Conservation (phyloP, 2,113 vertebrate species). For the Sylvicapra grimmia region DNA sequence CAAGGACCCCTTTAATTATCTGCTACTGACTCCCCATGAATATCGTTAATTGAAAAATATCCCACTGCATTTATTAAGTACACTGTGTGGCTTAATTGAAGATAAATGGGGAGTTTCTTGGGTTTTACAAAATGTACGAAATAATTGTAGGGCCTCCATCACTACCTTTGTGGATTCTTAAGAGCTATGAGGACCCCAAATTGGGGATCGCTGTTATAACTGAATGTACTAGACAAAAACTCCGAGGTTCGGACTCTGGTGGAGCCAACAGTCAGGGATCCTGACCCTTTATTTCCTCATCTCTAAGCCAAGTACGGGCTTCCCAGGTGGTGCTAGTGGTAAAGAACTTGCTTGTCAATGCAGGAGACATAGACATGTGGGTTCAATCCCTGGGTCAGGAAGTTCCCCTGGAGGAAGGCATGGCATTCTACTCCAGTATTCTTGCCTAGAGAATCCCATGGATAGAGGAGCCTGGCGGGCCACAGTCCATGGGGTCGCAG, state of each 20-base stretch:
- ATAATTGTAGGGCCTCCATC: not conserved
- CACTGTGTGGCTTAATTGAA: not conserved
- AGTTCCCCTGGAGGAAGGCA: not conserved
- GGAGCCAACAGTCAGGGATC: not conserved
- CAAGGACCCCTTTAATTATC: conserved; percentile 2
- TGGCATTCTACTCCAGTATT: not conserved
- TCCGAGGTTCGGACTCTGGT: fast-evolving
- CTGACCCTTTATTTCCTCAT: not conserved
- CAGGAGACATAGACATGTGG: not conserved
- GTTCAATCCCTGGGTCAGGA: not conserved
- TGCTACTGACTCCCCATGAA: not conserved
- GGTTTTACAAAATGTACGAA: not conserved
- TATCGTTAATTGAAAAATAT: not conserved
- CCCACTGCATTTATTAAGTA: not conserved
- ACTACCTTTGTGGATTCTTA: not conserved
- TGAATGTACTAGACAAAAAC: not conserved
- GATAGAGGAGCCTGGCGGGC: not conserved
- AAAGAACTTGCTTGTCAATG: not conserved
- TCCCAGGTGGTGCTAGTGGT: not conserved
- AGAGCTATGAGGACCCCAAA: not conserved
- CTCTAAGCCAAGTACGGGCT: not conserved
- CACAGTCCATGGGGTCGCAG: not conserved
- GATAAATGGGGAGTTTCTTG: not conserved
- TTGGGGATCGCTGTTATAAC: not conserved
- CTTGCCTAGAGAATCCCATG: not conserved